Base-by-base conservation (phyloP, 2,888 invertebrate species). In the Drosophila siamana region DNA sequence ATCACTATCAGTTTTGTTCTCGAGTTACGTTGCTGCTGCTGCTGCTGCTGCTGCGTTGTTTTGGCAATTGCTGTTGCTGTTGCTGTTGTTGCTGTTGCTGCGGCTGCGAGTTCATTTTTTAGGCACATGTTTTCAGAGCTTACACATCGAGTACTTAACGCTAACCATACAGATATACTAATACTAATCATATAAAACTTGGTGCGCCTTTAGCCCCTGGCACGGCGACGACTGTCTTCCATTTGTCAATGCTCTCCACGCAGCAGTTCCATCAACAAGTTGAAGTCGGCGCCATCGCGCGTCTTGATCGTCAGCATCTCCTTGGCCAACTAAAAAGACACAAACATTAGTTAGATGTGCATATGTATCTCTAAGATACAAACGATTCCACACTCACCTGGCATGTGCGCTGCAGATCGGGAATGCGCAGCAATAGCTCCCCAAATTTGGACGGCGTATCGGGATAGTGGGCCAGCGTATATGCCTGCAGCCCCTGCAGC, bases 391-490 rank as follows among this genome's bases (percentile, higher is more conserved):
- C 4, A 68, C 88, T 91, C 89, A 97, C 96, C 94, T 98, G 97
- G 92, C 98, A 98, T 82, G 98, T 97, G 90, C 98, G 94, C 92
- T 98, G 98, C 86, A 99, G 93, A 92, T 99, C 98, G 11, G 98
- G 98, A 92, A 99, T 97, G 86, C 98, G 95, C 70, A 98, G 93
- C 74, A 99, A 93, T 59, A 99, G 93, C 92, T 98, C 98, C 41
- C 98, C 98, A 91, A 98, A 98, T 93, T 99, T 98, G 80, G 98
- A 97, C 54, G 98, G 98, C 92, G 96, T 95, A 79, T 97, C 96
- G 11, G 98, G 97, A 93, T 98, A 98, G 92, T 98, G 97, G 22
- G 91, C 94, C 78, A 96, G 94, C 4, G 98, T 98, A 92, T 99
- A 99, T 62, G 96, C 96, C 92, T 98, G 97, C 50, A 99, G 93